phyloP scores from a whole-genome alignment of 2,797 vertebrate species.

The Mallotus villosus region DNA sequence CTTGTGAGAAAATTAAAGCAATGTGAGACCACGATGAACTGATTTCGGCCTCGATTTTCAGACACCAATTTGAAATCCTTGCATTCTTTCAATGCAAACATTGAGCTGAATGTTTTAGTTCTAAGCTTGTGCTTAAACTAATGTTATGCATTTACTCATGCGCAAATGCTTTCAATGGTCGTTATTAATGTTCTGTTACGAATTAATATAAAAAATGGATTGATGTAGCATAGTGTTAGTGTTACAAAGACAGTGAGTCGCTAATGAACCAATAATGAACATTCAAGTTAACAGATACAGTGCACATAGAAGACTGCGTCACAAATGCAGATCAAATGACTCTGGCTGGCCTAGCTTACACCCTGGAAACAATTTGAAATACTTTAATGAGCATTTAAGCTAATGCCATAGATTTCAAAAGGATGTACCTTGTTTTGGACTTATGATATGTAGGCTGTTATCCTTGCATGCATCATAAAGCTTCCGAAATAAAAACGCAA shows the following conservation, averaged over 20 bases:
- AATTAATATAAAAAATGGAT: constrained; percentile 43
- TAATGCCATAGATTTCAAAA: constrained; percentile 39
- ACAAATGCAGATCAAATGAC: constrained; percentile 49
- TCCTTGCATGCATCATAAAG: constrained; percentile 41
- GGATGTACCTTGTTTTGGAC: constrained; percentile 22
- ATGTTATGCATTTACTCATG: constrained; percentile 22
- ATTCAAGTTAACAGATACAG: constrained; percentile 46
- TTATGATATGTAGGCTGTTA: constrained; percentile 30
- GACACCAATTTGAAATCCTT: too few species aligned
- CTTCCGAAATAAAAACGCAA: constrained; percentile 37
- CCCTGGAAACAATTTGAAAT: constrained; percentile 57
- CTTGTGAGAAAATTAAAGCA: constrained; percentile 37
- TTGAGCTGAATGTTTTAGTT: background rate
- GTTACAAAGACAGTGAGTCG: constrained; percentile 41
- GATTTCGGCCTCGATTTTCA: too few species aligned
- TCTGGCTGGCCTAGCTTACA: constrained; percentile 30
- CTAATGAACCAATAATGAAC: constrained; percentile 57
- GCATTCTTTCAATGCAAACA: background rate
- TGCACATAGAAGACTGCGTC: constrained; percentile 40
- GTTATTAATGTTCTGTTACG: constrained; percentile 26
- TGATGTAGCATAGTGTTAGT: constrained; percentile 36
- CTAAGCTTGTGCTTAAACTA: background rate
- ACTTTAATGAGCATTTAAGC: constrained; percentile 48
- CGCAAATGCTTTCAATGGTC: constrained; percentile 23
- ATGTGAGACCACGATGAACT: constrained; percentile 35